Percentiles rank a stretch among this genome's conserved stretches.
These are phyloP conservation scores for Lateolabrax maculatus DNA, from an alignment of 2,797 vertebrate species.

Conservation along the genomic window DNA sequence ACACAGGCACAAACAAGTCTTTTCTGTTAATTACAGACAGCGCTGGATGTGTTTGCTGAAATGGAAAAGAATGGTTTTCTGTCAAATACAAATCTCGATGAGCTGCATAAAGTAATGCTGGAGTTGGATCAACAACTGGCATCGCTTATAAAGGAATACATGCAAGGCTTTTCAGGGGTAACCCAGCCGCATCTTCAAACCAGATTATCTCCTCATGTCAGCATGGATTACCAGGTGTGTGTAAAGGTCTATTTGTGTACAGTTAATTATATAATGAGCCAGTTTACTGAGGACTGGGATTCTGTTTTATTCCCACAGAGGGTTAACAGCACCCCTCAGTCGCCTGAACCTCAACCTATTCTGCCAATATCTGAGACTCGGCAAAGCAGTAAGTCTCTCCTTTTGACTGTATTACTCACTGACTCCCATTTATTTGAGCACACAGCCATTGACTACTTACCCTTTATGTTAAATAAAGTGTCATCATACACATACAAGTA, in stretches of 20 bases:
- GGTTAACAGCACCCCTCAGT: neutral
- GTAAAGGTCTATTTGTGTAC: neutral
- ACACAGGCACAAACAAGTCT: neutral
- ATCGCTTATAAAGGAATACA: conserved; percentile 40
- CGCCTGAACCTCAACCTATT: fast-evolving
- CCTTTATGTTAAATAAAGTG: no score
- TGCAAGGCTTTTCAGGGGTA: conserved; percentile 35
- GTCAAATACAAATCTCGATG: conserved; percentile 50
- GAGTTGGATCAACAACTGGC: conserved; percentile 65
- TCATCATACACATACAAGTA: neutral
- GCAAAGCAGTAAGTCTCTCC: conserved; percentile 48
- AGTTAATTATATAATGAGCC: neutral
- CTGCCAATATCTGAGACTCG: conserved; percentile 20
- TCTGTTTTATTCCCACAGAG: conserved; percentile 42
- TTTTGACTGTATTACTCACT: neutral
- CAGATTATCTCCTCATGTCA: neutral
- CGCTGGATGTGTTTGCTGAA: conserved; percentile 80
- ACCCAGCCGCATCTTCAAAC: fast-evolving
- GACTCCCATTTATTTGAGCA: neutral
- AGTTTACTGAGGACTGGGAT: neutral
- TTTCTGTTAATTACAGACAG: conserved; percentile 70
- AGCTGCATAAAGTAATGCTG: conserved; percentile 36
- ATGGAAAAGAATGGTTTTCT: conserved; percentile 81
- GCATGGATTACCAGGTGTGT: conserved; percentile 54
- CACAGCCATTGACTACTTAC: neutral